Evolutionary conservation across 2,113 vertebrate species (phyloP), one percentile per base, ranked within the genome.

Genomic region (Pituophis catenifer): DNA sequence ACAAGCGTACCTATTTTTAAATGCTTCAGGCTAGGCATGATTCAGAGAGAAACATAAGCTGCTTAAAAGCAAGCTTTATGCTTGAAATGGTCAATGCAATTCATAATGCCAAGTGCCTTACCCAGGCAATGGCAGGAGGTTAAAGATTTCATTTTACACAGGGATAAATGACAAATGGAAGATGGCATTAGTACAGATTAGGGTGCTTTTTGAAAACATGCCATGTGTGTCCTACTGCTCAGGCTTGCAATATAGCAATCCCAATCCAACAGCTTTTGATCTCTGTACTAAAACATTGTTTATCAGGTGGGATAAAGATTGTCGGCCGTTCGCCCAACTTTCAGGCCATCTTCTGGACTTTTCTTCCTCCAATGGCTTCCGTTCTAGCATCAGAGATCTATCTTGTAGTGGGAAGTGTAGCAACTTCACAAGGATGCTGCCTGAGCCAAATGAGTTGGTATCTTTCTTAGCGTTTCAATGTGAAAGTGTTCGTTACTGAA

Each of bases 381-480:
- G 94, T 98, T 12, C 95, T 98, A 96, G 98, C 98, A 0, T 96
- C 97, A 0, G 97, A 97, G 89, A 91, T 57, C 44, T 97, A 94
- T 96, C 98, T 97, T 7, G 95, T 98, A 94, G 97, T 98, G 91
- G 98, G 98, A 87, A 98, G 96, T 0, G 89, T 98, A 96, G 98
- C 97, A 8, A 94, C 98, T 29, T 97, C 98, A 8, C 97, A 98
- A 81, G 97, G 97, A 94, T 97, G 97, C 92, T 97, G 97, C 91
- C 97, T 98, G 93, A 97, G 96, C 17, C 98, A 97, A 87, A 96
- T 96, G 97, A 98, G 98, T 99, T 97, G 97, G 98, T 97, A 93
- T 91, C 59, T 38, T 65, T 0, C 53, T 88, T 89, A 5, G 19
- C 17, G 0, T 62, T 52, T 0, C 1, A 0, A 29, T 1, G 55